Evolutionary conservation across 2,113 vertebrate genomes (phyloP).

Genomic region (Stegastes partitus): DNA sequence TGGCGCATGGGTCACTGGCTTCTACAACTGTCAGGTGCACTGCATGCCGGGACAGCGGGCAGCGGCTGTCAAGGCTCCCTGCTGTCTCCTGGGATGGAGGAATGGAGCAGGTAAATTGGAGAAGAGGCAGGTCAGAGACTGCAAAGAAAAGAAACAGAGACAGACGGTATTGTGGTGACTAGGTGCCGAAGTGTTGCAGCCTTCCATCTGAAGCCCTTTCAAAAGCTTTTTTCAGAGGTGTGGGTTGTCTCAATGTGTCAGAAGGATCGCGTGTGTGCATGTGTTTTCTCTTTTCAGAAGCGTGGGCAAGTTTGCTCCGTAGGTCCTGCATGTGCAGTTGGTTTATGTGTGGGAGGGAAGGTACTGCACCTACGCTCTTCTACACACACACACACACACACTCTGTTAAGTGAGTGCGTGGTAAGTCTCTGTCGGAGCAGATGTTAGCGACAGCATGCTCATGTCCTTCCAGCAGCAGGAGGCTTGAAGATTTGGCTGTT

Average conservation of each 20-base stretch:
- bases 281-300: constrained; percentile 57
- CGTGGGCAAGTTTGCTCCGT: constrained; percentile 62
- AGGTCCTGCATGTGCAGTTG: constrained; percentile 28
- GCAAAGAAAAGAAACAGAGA: constrained; percentile 17
- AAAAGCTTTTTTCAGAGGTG: constrained; percentile 40
- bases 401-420: constrained; percentile 17
- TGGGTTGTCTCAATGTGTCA: constrained; percentile 70
- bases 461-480: constrained; percentile 58
- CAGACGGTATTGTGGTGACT: constrained; percentile 45
- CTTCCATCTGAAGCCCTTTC: constrained; percentile 49
- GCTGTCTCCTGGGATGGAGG: constrained; percentile 27
- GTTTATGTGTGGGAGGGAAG: constrained; percentile 30
- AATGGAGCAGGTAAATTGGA: constrained; percentile 33
- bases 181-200: constrained; percentile 40
- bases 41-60: constrained; percentile 46
- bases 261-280: constrained; percentile 26
- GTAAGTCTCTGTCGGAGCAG: constrained; percentile 51
- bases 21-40: constrained; percentile 45
- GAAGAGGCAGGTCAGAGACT: constrained; percentile 27
- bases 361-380: constrained; percentile 20
- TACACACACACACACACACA: constrained; percentile 8
- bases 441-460: constrained; percentile 57
- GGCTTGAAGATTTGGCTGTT: constrained; percentile 49
- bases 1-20: constrained; percentile 41
- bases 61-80: constrained; percentile 23